A percentile compares a stretch with the other conserved stretches of the same genome.
These are phyloP conservation scores for Pagetopsis macropterus DNA, from an alignment of 2,797 vertebrate species.

Conservation along the genomic window DNA sequence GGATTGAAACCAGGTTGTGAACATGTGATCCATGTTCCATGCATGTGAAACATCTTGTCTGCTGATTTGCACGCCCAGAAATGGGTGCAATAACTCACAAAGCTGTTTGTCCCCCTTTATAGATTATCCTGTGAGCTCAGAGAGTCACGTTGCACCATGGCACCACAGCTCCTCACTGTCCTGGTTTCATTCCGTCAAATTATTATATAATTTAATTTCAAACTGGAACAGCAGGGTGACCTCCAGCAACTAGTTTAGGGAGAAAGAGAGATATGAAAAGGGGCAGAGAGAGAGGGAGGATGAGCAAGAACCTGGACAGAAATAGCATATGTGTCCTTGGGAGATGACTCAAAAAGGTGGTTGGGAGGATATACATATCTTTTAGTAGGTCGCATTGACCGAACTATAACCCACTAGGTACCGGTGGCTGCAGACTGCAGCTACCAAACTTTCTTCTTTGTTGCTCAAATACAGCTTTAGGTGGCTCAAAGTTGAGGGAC, in stretches of 20 bases:
- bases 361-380: slow-evolving; percentile 78
- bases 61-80: slow-evolving; percentile 33
- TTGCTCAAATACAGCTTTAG: slow-evolving; percentile 23
- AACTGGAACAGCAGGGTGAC: slow-evolving; percentile 81
- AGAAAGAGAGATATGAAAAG: slow-evolving; percentile 65
- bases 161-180: slow-evolving; percentile 64
- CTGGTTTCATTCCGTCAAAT: slow-evolving; percentile 79
- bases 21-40: slow-evolving; percentile 23
- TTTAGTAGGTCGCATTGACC: slow-evolving; percentile 79
- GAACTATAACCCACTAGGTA: slow-evolving; percentile 49
- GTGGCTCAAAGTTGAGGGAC: not conserved
- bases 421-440: slow-evolving; percentile 34
- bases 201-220: slow-evolving; percentile 73
- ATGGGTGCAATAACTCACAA: slow-evolving; percentile 6
- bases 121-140: slow-evolving; percentile 43
- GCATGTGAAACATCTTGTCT: slow-evolving; percentile 14
- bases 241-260: slow-evolving; percentile 80
- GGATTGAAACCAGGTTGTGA: not conserved
- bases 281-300: slow-evolving; percentile 57
- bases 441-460: slow-evolving; percentile 42
- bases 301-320: slow-evolving; percentile 65
- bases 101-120: slow-evolving; percentile 15
- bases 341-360: slow-evolving; percentile 69
- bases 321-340: slow-evolving; percentile 78
- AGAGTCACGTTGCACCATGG: slow-evolving; percentile 71